A percentile compares a stretch with the other conserved stretches of the same genome.
phyloP scores from a whole-genome alignment of 2,888 invertebrate genomes.

The Pyrrhosoma nymphula region DNA sequence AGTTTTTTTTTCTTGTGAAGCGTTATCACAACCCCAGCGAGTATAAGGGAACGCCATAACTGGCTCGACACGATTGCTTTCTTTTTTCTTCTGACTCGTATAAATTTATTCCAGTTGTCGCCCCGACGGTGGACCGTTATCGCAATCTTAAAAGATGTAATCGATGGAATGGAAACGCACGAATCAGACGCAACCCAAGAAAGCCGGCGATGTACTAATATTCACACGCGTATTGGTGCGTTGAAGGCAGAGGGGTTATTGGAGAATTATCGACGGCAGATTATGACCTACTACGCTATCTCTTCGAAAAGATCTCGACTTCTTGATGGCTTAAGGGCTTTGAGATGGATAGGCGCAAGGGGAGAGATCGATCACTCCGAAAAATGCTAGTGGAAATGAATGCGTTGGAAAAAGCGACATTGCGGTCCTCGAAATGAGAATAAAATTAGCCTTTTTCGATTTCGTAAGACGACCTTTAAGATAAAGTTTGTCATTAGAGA shows the following conservation, averaged over 20 bases:
- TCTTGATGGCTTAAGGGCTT: not conserved
- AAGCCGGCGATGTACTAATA: not conserved
- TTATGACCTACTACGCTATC: constrained; percentile 45
- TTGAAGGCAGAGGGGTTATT: not conserved
- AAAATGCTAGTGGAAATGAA: not conserved
- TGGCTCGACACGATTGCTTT: not conserved
- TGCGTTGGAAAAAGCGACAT: not conserved
- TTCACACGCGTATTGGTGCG: not conserved
- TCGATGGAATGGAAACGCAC: constrained; percentile 21
- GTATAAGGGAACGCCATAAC: not conserved
- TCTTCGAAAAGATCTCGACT: constrained; percentile 35
- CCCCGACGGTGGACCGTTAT: not conserved
- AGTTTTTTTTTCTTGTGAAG: not conserved
- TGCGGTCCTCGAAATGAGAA: not conserved
- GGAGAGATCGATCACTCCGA: not conserved
- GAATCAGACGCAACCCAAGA: not conserved
- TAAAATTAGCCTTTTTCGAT: not conserved
- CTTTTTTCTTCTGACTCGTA: not conserved
- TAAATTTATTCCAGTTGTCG: not conserved
- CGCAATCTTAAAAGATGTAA: constrained; percentile 23
- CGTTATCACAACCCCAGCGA: not conserved
- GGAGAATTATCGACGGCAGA: constrained; percentile 15
- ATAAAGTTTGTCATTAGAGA: no score
- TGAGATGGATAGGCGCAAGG: not conserved
- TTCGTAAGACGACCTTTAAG: not conserved